Percentiles rank a stretch among this genome's conserved stretches.
phyloP scores from a whole-genome alignment of 2,888 invertebrate genomes.

The Phasia obesa region DNA sequence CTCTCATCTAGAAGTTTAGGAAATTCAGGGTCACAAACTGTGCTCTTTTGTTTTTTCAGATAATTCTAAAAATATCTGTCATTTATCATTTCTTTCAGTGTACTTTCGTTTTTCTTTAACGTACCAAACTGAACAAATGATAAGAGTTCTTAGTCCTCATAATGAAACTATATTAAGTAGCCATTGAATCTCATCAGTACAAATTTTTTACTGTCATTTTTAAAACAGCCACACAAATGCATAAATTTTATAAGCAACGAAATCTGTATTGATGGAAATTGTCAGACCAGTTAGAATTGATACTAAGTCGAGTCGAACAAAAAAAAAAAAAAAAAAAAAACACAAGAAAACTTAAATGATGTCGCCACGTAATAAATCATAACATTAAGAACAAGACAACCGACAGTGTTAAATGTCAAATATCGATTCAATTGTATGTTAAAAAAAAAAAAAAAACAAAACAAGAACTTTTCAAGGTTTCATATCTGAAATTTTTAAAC shows the following conservation, averaged over 20 bases:
- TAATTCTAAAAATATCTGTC: no score
- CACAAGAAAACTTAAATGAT: slow-evolving; percentile 23
- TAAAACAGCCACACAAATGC: not conserved
- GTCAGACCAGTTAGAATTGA: slow-evolving; percentile 53
- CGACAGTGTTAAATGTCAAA: slow-evolving; percentile 62
- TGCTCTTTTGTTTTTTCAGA: no score
- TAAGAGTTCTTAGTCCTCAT: slow-evolving; percentile 43
- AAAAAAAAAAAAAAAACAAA: no score
- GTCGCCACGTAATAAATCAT: slow-evolving; percentile 71
- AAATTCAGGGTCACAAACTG: no score
- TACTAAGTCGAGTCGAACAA: not conserved
- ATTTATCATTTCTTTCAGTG: slow-evolving; percentile 43
- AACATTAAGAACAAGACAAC: slow-evolving; percentile 63
- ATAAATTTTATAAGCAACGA: slow-evolving; percentile 1
- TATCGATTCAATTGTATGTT: slow-evolving; percentile 43
- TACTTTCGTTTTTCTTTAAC: not conserved
- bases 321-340: not conserved
- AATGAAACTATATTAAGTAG: slow-evolving; percentile 64
- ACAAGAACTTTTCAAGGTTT: slow-evolving; percentile 47
- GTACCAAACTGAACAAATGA: slow-evolving; percentile 44
- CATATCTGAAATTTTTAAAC: not conserved
- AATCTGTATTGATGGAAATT: slow-evolving; percentile 3
- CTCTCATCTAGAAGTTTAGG: no score
- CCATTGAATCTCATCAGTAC: slow-evolving; percentile 62
- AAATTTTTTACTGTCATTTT: slow-evolving; percentile 37